Conservation (phyloP, 1,140 invertebrate species). For the Ectropis grisescens region DNA sequence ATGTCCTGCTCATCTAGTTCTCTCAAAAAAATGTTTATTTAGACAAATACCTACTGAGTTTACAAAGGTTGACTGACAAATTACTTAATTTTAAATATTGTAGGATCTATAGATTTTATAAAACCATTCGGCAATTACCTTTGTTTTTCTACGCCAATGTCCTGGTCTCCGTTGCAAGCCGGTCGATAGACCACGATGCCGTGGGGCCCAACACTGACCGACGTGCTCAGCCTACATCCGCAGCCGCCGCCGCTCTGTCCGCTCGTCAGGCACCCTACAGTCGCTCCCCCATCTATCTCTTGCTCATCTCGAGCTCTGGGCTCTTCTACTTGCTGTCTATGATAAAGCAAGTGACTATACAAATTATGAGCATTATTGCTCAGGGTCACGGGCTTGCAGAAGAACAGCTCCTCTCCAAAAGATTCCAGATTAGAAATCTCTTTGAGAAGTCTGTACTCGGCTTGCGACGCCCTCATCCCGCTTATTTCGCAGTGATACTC, state of each 20-base stretch:
- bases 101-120: too few relatives aligned
- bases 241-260: constrained; percentile 52
- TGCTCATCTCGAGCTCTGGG: constrained; percentile 51
- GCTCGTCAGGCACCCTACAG: constrained; percentile 57
- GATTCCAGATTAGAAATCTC: constrained; percentile 82
- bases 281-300: constrained; percentile 62
- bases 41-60: too few relatives aligned
- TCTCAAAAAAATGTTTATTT: too few relatives aligned
- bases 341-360: constrained; percentile 63
- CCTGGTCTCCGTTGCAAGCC: constrained; percentile 68
- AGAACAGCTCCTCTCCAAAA: constrained; percentile 88
- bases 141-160: constrained; percentile 72
- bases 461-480: constrained; percentile 66
- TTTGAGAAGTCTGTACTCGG: constrained; percentile 86
- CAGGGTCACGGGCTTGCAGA: constrained; percentile 73
- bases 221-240: constrained; percentile 60
- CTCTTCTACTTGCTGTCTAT: constrained; percentile 48
- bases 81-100: too few relatives aligned
- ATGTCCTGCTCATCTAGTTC: too few relatives aligned
- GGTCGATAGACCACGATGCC: constrained; percentile 81
- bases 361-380: constrained; percentile 58
- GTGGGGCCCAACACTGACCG: constrained; percentile 84
- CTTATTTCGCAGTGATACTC: constrained; percentile 72
- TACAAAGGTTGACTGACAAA: too few relatives aligned
- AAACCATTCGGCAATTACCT: constrained; percentile 52